phyloP scores from a whole-genome alignment of 2,113 vertebrate genomes.

The Eretmochelys imbricata region DNA sequence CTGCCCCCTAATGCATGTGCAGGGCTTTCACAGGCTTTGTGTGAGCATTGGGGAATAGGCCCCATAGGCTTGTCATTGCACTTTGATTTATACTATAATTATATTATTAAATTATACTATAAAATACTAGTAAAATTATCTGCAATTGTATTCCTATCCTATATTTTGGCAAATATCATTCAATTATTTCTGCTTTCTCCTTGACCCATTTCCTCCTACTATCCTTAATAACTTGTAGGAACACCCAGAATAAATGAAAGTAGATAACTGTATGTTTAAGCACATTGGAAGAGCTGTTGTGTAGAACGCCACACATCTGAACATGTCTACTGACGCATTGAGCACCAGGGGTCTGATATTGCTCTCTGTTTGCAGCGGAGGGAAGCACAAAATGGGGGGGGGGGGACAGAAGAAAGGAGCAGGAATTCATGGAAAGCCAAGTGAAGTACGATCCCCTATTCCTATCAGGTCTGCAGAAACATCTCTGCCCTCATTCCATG shows the following conservation, averaged over 20 bases:
- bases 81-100: not conserved
- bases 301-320: not conserved
- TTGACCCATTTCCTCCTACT: not conserved
- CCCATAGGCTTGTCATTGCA: not conserved
- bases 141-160: constrained; percentile 31
- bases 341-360: no score
- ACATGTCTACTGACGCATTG: fast-evolving
- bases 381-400: not conserved
- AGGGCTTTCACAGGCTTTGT: not conserved
- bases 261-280: not conserved
- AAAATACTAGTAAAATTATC: not conserved
- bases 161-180: constrained; percentile 13
- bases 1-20: not conserved
- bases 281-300: not conserved
- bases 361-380: not conserved
- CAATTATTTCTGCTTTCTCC: not conserved
- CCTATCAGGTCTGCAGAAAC: not conserved
- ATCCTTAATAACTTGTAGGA: not conserved
- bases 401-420: not conserved
- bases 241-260: not conserved
- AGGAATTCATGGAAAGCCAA: not conserved
- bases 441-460: not conserved
- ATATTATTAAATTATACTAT: not conserved
- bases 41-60: not conserved
- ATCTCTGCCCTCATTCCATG: not conserved